Conservation (phyloP, 2,797 vertebrate species). For the Tokudaia muenninki region DNA sequence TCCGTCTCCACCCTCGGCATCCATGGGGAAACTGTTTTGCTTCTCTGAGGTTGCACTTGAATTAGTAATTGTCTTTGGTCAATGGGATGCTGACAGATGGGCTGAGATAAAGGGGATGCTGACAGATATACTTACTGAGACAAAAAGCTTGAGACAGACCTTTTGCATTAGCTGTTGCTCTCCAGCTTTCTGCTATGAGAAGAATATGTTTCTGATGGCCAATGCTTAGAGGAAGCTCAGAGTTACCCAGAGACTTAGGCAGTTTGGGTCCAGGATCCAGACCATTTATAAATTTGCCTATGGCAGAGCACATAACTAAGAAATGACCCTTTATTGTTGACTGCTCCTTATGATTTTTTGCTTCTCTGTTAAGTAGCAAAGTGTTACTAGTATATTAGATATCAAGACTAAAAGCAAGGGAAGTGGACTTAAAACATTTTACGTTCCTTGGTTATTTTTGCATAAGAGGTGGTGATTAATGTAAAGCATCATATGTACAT, state of each 20-base stretch:
- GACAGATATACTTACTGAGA: background rate
- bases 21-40: background rate
- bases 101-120: background rate
- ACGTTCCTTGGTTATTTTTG: background rate
- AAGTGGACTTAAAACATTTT: background rate
- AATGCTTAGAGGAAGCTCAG: background rate
- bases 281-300: background rate
- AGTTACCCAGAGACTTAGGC: background rate
- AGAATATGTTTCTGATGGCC: background rate
- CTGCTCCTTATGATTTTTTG: background rate
- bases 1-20: background rate
- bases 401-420: background rate
- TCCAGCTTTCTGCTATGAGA: background rate
- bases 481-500: background rate
- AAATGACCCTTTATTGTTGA: constrained; percentile 1
- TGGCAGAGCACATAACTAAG: background rate
- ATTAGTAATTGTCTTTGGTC: background rate
- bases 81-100: background rate
- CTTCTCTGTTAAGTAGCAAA: background rate
- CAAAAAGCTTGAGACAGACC: background rate
- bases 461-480: background rate
- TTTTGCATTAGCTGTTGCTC: background rate
- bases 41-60: background rate
- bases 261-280: background rate
- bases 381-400: background rate